A percentile compares a stretch with the other conserved stretches of the same genome.
These are phyloP conservation scores for Apteryx owenii DNA, from an alignment of 2,113 vertebrate genomes.

Conservation along the genomic window DNA sequence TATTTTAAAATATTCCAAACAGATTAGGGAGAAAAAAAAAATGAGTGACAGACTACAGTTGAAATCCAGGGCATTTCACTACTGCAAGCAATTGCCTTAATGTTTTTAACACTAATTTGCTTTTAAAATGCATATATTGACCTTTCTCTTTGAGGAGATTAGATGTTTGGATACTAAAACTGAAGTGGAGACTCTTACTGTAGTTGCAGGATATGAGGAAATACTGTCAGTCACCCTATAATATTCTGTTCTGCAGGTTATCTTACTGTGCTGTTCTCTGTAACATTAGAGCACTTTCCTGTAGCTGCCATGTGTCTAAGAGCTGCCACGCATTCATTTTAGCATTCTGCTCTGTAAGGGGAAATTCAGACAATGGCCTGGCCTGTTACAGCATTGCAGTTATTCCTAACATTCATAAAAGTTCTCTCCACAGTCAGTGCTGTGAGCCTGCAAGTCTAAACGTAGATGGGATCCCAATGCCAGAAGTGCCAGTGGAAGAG, in stretches of 20 bases:
- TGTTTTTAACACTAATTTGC: background rate
- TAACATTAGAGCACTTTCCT: background rate
- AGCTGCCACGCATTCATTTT: background rate
- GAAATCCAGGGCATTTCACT: background rate
- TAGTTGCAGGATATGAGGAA: background rate
- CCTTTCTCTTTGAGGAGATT: background rate
- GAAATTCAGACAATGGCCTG: background rate
- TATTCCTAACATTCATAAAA: background rate
- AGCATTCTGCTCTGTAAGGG: background rate
- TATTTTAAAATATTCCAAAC: background rate
- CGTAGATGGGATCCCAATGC: background rate
- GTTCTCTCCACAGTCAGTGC: background rate
- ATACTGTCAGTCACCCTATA: background rate
- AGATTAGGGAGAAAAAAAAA: background rate
- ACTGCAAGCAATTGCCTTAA: background rate
- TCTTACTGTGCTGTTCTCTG: background rate
- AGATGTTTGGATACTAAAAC: background rate
- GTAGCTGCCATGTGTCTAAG: background rate
- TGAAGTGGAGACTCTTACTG: background rate
- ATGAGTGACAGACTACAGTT: background rate
- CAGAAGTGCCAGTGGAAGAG: background rate
- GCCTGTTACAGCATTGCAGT: background rate
- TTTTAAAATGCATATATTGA: background rate
- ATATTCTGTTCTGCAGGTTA: background rate
- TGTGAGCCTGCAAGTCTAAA: background rate